A percentile compares a stretch with the other conserved stretches of the same genome.
Evolutionary conservation across 2,113 vertebrate species (phyloP).

Genomic region (Hassar affinis): DNA sequence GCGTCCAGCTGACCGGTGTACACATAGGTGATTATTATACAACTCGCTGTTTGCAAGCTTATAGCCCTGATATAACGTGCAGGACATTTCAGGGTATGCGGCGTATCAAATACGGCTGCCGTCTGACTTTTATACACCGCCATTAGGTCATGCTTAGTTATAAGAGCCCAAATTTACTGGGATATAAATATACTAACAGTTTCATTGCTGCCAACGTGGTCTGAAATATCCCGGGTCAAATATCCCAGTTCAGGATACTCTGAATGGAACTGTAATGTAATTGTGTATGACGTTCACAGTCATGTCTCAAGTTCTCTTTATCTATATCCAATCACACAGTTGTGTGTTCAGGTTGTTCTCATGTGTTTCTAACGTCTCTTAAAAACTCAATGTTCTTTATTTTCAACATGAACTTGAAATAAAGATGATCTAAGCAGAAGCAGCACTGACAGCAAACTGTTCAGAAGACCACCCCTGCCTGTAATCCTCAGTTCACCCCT

Average conservation of each 20-base stretch:
- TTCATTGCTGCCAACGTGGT: background rate
- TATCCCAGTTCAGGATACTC: background rate
- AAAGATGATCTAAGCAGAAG: background rate
- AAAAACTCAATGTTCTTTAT: background rate
- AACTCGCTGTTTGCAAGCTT: too few relatives aligned
- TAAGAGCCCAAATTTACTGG: background rate
- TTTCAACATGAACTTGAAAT: background rate
- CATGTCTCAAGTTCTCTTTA: background rate
- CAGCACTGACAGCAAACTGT: background rate
- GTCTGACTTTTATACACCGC: background rate
- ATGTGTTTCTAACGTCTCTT: background rate
- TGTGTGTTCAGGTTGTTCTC: background rate
- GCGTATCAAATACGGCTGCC: background rate
- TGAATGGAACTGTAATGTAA: background rate
- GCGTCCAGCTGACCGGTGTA: background rate
- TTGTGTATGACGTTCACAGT: background rate
- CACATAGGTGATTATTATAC: too few relatives aligned
- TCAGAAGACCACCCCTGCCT: background rate
- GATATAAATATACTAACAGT: background rate
- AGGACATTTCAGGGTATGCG: background rate
- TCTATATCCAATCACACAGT: background rate
- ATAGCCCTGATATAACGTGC: too few relatives aligned
- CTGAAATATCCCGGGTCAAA: too few relatives aligned
- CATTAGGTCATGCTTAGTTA: background rate
- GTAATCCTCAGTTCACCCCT: slow-evolving; percentile 27